Conservation (phyloP, 2,113 vertebrate genomes). For the rabbit (Oryctolagus cuniculus) region mOryCun1.1 NC_091439.1:90864501-90865000, state of each 20-base stretch:
- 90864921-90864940: background rate
- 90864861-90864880: background rate
- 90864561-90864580: background rate
- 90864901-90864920: background rate
- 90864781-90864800: background rate
- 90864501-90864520: background rate
- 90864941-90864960: background rate
- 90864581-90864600: background rate
- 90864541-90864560: background rate
- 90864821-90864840: background rate
- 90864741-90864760: background rate
- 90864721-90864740: background rate
- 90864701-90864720: too few relatives aligned
- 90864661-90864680: background rate
- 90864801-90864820: background rate
- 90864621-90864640: background rate
- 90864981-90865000: background rate
- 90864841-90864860: background rate
- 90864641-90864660: background rate
- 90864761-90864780: background rate
- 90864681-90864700: background rate
- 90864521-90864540: background rate
- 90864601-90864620: background rate
- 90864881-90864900: background rate
- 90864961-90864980: background rate